A percentile compares a stretch with the other conserved stretches of the same genome.
Evolutionary conservation across 1,140 invertebrate species (phyloP).

Genomic region (Diuraphis noxia): DNA sequence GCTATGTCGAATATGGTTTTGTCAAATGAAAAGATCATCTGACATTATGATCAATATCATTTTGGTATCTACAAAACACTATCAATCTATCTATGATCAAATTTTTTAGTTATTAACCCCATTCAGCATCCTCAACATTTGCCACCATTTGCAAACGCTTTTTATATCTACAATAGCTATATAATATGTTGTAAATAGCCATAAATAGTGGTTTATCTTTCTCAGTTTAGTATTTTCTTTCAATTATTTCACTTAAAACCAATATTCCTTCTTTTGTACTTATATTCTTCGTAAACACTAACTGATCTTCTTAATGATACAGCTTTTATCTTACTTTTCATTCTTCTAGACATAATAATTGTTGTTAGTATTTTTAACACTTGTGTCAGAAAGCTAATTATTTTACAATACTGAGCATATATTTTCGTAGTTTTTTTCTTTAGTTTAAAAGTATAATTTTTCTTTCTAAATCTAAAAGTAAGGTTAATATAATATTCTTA

Average conservation of each 20-base stretch:
- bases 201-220: background rate
- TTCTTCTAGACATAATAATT: background rate
- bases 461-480: background rate
- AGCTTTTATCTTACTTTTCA: background rate
- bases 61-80: background rate
- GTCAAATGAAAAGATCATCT: background rate
- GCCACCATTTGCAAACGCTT: background rate
- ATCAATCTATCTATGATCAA: background rate
- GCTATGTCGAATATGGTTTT: background rate
- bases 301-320: background rate
- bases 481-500: background rate
- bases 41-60: too few relatives aligned
- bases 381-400: background rate
- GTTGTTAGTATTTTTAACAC: background rate
- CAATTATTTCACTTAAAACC: background rate
- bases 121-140: background rate
- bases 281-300: background rate
- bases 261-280: background rate
- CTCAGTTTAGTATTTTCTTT: background rate
- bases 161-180: background rate
- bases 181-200: background rate
- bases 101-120: background rate
- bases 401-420: background rate
- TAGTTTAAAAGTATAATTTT: background rate
- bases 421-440: background rate